phyloP scores from a whole-genome alignment of 2,888 invertebrate genomes.

The Calameuta filiformis region DNA sequence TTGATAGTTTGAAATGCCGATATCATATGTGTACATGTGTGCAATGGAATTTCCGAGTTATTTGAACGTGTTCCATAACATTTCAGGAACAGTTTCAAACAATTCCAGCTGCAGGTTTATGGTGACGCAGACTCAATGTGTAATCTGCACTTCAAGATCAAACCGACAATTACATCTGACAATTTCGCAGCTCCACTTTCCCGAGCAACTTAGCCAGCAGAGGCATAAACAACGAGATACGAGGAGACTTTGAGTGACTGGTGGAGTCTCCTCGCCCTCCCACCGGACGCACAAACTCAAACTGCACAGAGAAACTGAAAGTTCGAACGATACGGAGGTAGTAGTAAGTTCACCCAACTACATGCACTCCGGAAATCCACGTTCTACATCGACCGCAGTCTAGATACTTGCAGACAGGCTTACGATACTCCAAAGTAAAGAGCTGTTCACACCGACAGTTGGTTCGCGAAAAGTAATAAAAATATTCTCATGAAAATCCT shows the following conservation, averaged over 20 bases:
- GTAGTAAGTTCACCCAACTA: conserved; percentile 8
- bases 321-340: background rate
- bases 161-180: conserved; percentile 23
- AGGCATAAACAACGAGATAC: conserved; percentile 1
- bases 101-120: background rate
- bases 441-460: background rate
- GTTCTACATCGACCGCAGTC: conserved; percentile 16
- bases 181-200: conserved; percentile 22
- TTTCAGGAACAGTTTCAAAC: background rate
- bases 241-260: background rate
- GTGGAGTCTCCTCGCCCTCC: background rate
- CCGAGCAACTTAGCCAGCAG: conserved; percentile 2
- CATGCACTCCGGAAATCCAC: conserved; percentile 17
- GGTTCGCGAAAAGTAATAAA: background rate
- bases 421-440: background rate
- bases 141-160: conserved; percentile 18
- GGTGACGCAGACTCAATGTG: background rate
- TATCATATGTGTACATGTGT: background rate
- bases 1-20: background rate
- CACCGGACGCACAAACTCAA: background rate
- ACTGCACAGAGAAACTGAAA: background rate
- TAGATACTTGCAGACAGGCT: conserved; percentile 17
- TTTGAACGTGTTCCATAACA: background rate
- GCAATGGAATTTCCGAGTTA: too few relatives aligned
- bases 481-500: background rate